phyloP scores from a whole-genome alignment of 1,140 invertebrate species.

The Trichomalopsis sarcophagae region DNA sequence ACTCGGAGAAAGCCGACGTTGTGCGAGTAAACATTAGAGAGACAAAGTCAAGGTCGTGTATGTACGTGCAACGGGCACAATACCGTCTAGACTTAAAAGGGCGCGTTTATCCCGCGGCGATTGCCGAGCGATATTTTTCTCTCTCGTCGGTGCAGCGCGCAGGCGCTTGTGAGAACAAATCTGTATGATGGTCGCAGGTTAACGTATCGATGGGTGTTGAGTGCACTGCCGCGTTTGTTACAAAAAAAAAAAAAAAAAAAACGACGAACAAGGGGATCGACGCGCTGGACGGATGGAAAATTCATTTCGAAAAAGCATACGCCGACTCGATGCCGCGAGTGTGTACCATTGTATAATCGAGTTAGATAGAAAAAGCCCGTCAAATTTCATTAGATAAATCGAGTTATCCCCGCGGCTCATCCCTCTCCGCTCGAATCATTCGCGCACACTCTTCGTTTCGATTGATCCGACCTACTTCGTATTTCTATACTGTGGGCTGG shows the following conservation, averaged over 20 bases:
- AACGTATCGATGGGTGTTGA: too few relatives aligned
- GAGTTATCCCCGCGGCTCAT: background rate
- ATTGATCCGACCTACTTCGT: background rate
- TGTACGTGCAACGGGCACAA: background rate
- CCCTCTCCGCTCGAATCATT: background rate
- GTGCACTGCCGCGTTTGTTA: too few relatives aligned
- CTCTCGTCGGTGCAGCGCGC: background rate
- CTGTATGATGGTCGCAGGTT: too few relatives aligned
- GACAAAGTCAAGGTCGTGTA: background rate
- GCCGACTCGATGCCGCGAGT: too few relatives aligned
- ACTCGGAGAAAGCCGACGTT: background rate
- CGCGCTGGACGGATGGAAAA: too few relatives aligned
- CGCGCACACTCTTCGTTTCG: background rate
- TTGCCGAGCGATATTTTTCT: background rate
- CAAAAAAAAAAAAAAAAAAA: too few relatives aligned
- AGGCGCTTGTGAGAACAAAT: background rate
- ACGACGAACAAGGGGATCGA: too few relatives aligned
- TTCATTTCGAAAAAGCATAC: too few relatives aligned
- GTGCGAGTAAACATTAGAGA: background rate
- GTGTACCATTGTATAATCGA: background rate
- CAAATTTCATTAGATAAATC: constrained; percentile 14
- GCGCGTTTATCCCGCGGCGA: background rate
- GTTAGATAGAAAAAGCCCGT: background rate
- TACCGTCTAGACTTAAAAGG: background rate
- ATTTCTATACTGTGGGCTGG: background rate